phyloP scores from a whole-genome alignment of 2,113 vertebrate species.

The Fulmarus glacialis region DNA sequence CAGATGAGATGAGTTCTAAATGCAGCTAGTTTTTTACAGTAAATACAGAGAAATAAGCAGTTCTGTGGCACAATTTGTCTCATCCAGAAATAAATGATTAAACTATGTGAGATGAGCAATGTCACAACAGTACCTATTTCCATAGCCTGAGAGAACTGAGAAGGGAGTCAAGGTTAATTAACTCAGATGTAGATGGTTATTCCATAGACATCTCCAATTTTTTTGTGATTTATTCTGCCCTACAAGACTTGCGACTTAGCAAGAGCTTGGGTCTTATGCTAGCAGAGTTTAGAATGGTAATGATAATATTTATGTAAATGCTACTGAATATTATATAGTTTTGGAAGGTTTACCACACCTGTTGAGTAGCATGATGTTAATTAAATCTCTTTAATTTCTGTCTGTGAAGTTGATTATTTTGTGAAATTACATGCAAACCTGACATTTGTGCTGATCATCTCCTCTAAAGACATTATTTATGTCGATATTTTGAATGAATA shows the following conservation, averaged over 20 bases:
- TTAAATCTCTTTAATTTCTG: neutral
- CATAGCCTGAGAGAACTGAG: neutral
- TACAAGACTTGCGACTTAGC: neutral
- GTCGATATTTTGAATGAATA: neutral
- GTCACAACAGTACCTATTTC: neutral
- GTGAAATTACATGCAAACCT: slow-evolving; percentile 3
- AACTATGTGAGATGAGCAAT: neutral
- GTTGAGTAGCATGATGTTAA: neutral
- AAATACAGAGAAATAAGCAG: neutral
- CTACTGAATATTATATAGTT: neutral
- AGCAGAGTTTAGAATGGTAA: neutral
- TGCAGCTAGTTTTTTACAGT: neutral
- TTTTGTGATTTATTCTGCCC: neutral
- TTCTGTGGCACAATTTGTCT: neutral
- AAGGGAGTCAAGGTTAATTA: neutral
- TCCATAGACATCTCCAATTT: neutral
- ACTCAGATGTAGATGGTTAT: neutral
- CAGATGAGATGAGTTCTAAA: neutral
- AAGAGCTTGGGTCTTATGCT: neutral
- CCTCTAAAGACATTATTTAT: neutral
- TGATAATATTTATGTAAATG: neutral
- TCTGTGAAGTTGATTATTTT: slow-evolving; percentile 16
- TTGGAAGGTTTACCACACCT: neutral
- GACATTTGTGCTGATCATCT: neutral
- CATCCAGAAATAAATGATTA: neutral